Conservation (phyloP, 2,888 invertebrate genomes). For the Argyresthia goedartella region DNA sequence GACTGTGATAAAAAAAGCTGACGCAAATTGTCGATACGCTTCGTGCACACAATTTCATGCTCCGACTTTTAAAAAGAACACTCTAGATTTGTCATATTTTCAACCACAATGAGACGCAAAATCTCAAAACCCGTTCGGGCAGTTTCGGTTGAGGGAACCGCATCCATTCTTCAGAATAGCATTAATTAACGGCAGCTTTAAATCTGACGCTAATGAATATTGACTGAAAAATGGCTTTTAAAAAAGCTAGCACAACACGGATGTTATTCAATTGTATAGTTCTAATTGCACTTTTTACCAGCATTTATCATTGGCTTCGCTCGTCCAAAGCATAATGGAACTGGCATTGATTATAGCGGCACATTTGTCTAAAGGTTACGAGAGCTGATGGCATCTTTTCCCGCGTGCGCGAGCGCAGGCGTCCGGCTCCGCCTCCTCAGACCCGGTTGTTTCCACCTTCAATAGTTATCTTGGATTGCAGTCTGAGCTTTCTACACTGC, state of each 20-base stretch:
- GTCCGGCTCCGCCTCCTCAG: conserved; percentile 11
- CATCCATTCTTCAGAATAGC: neutral
- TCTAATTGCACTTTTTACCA: conserved; percentile 40
- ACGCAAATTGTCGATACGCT: conserved; percentile 69
- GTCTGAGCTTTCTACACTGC: conserved; percentile 1
- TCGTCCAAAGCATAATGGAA: conserved; percentile 23
- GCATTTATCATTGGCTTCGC: conserved; percentile 26
- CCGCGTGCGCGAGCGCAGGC: neutral
- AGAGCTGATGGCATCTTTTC: conserved; percentile 10
- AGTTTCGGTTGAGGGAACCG: conserved; percentile 1
- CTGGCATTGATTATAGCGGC: conserved; percentile 30
- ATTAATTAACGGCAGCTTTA: conserved; percentile 34
- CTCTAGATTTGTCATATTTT: conserved; percentile 62
- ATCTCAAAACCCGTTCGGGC: conserved; percentile 23
- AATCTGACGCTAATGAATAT: conserved; percentile 39
- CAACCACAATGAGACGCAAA: conserved; percentile 27
- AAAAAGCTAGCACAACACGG: conserved; percentile 21
- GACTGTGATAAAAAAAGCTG: conserved; percentile 68
- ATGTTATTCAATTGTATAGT: conserved; percentile 37
- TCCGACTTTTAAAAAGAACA: conserved; percentile 48
- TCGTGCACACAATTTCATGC: conserved; percentile 70
- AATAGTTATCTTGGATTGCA: conserved; percentile 3
- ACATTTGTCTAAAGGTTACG: conserved; percentile 33
- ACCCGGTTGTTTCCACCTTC: conserved; percentile 12
- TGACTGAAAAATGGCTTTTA: conserved; percentile 27